Evolutionary conservation across 2,113 vertebrate genomes (phyloP).

Genomic region (Speoplatyrhinus poulsoni): DNA sequence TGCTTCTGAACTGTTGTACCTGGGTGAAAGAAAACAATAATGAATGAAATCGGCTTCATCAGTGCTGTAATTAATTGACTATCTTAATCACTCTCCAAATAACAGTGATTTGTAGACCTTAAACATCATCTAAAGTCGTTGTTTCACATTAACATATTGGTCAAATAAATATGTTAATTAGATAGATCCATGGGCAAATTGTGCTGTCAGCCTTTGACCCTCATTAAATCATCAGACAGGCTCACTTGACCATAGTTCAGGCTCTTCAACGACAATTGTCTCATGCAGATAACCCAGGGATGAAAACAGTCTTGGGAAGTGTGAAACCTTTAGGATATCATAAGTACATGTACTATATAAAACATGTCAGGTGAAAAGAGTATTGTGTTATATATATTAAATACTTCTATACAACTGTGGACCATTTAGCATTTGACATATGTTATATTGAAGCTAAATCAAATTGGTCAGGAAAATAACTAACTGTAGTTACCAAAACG

Average conservation of each 20-base stretch:
- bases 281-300: constrained; percentile 43
- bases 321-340: background rate
- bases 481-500: no score
- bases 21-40: background rate
- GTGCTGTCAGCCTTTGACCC: constrained; percentile 61
- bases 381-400: no score
- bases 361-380: no score
- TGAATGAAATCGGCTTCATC: background rate
- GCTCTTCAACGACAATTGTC: constrained; percentile 29
- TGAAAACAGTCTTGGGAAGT: constrained; percentile 24
- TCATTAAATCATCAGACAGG: constrained; percentile 76
- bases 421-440: no score
- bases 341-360: no score
- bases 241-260: constrained; percentile 73
- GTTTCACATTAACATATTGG: constrained; percentile 36
- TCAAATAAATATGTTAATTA: constrained; percentile 57
- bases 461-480: no score
- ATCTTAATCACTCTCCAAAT: background rate
- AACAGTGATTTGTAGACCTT: constrained; percentile 1
- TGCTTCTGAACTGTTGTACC: background rate
- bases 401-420: no score
- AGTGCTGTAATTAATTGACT: background rate
- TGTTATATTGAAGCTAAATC: no score
- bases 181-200: constrained; percentile 35
- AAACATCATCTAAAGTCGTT: constrained; percentile 29